A percentile compares a stretch with the other conserved stretches of the same genome.
phyloP scores from a whole-genome alignment of 2,888 invertebrate species.

The Patella depressa region DNA sequence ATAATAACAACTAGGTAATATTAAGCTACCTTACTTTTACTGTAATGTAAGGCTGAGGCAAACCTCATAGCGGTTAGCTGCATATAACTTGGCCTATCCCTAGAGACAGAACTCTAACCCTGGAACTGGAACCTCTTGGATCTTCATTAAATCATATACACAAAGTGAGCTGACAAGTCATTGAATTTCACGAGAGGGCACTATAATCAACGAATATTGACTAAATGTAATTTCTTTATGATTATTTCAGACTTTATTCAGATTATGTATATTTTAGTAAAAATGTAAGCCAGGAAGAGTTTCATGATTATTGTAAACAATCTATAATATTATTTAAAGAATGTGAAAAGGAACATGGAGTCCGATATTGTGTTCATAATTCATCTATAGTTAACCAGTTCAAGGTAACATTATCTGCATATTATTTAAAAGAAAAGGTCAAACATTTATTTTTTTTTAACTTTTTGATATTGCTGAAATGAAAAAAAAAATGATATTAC shows the following conservation, averaged over 20 bases:
- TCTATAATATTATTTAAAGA: not conserved
- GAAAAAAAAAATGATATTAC: not conserved
- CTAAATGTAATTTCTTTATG: not conserved
- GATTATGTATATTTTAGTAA: not conserved
- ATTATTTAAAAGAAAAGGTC: not conserved
- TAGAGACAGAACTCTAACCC: too few relatives aligned
- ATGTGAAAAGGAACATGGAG: not conserved
- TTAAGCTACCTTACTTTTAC: too few relatives aligned
- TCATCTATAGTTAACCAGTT: not conserved
- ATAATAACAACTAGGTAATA: too few relatives aligned
- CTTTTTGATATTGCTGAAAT: not conserved
- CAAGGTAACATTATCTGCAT: not conserved
- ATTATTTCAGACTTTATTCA: slow-evolving; percentile 3
- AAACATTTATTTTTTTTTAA: not conserved
- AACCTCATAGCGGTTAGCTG: too few relatives aligned
- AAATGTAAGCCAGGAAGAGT: not conserved
- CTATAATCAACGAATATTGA: not conserved
- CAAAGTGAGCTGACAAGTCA: not conserved
- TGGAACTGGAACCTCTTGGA: too few relatives aligned
- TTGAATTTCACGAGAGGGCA: not conserved
- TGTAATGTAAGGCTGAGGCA: too few relatives aligned
- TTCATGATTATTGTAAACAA: not conserved
- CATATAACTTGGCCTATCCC: too few relatives aligned
- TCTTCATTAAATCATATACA: not conserved
- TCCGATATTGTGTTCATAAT: not conserved